phyloP scores from a whole-genome alignment of 2,113 vertebrate genomes.

The Burhinus oedicnemus region DNA sequence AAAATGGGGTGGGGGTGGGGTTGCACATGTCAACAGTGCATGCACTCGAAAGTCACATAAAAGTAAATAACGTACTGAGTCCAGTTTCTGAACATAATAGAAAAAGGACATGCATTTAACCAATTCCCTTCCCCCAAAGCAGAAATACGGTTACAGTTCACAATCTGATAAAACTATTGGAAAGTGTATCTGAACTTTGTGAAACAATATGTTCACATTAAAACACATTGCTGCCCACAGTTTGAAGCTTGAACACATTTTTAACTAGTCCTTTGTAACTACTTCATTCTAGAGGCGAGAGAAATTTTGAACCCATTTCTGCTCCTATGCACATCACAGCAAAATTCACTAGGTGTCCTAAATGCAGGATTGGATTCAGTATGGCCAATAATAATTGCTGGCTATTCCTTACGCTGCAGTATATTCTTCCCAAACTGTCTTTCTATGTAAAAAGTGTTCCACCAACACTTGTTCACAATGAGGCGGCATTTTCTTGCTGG shows the following conservation, averaged over 20 bases:
- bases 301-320: neutral
- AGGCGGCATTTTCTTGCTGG: neutral
- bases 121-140: neutral
- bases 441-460: neutral
- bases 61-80: neutral
- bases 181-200: neutral
- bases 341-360: neutral
- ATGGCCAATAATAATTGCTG: neutral
- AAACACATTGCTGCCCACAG: neutral
- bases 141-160: neutral
- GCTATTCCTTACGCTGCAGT: neutral
- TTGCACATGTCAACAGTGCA: neutral
- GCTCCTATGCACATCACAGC: neutral
- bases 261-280: neutral
- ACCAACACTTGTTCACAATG: neutral
- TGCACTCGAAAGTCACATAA: neutral
- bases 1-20: accelerated
- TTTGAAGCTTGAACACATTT: neutral
- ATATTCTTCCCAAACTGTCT: neutral
- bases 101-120: neutral
- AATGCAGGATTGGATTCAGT: neutral
- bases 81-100: neutral
- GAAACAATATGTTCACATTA: neutral
- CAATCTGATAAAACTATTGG: neutral
- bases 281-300: neutral